phyloP scores from a whole-genome alignment of 2,888 invertebrate genomes.

The Caenorhabditis parvicauda region DNA sequence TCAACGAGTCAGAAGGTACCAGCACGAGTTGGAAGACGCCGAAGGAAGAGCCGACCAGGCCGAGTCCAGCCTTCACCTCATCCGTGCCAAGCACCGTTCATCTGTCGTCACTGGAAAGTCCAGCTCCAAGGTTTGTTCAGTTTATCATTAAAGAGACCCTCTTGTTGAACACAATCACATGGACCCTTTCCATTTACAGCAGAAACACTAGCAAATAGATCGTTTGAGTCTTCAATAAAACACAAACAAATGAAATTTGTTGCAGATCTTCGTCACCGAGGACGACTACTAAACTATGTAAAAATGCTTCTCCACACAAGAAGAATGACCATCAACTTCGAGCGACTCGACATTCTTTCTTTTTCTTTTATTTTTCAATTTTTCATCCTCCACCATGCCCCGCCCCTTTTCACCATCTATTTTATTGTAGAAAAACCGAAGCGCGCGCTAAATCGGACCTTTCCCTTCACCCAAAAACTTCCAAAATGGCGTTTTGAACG shows the following conservation, averaged over 20 bases:
- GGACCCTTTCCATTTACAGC: slow-evolving; percentile 1
- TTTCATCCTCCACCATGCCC: too few species aligned
- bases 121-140: slow-evolving; percentile 35
- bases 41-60: slow-evolving; percentile 78
- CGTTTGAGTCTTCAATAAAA: neutral
- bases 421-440: too few species aligned
- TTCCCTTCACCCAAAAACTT: too few species aligned
- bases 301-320: slow-evolving; percentile 4
- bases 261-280: slow-evolving; percentile 51
- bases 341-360: too few species aligned
- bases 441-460: too few species aligned
- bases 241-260: slow-evolving; percentile 1
- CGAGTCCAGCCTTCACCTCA: slow-evolving; percentile 87
- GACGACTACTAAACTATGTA: slow-evolving; percentile 43
- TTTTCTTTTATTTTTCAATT: too few species aligned
- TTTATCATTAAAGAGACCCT: neutral
- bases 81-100: slow-evolving; percentile 90
- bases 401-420: too few species aligned
- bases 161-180: neutral
- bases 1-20: slow-evolving; percentile 94
- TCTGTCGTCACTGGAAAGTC: slow-evolving; percentile 52
- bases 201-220: neutral
- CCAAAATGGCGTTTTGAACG: too few species aligned
- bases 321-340: too few species aligned
- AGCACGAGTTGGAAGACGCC: slow-evolving; percentile 92